These are phyloP conservation scores for Cinclus cinclus DNA, from an alignment of 2,113 vertebrate genomes.

Conservation along the genomic window DNA sequence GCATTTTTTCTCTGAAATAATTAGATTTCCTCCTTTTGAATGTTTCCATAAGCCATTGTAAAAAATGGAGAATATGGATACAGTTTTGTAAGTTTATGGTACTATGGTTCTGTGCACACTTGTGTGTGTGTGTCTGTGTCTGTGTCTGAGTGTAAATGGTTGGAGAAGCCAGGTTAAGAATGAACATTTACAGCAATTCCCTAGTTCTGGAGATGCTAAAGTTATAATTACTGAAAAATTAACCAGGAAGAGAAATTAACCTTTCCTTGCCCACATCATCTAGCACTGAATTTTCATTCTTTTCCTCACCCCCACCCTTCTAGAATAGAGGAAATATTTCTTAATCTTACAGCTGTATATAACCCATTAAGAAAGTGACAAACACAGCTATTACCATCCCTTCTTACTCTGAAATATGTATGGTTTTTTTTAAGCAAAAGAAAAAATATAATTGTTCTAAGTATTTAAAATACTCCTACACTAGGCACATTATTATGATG, in stretches of 20 bases:
- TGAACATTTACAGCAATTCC: neutral
- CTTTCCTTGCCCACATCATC: neutral
- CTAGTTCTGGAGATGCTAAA: neutral
- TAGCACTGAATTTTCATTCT: neutral
- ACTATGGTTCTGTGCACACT: accelerated
- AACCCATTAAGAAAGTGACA: neutral
- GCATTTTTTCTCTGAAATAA: neutral
- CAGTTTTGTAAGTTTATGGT: neutral
- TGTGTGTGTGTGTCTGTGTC: accelerated
- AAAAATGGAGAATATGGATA: neutral
- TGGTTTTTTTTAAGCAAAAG: neutral
- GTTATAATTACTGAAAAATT: neutral
- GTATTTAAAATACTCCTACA: neutral
- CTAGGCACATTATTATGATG: neutral
- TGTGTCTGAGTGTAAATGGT: accelerated
- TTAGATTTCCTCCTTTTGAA: neutral
- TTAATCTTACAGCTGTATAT: neutral
- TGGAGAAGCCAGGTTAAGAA: neutral
- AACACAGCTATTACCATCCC: neutral
- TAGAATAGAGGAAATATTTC: neutral
- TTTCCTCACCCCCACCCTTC: neutral
- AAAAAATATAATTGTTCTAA: neutral
- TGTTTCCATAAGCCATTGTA: neutral
- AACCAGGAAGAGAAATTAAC: neutral
- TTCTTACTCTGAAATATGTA: neutral